Evolutionary conservation across 35 echinoderm and acorn worm species (phyloP).

Genomic region (Lytechinus pictus): DNA sequence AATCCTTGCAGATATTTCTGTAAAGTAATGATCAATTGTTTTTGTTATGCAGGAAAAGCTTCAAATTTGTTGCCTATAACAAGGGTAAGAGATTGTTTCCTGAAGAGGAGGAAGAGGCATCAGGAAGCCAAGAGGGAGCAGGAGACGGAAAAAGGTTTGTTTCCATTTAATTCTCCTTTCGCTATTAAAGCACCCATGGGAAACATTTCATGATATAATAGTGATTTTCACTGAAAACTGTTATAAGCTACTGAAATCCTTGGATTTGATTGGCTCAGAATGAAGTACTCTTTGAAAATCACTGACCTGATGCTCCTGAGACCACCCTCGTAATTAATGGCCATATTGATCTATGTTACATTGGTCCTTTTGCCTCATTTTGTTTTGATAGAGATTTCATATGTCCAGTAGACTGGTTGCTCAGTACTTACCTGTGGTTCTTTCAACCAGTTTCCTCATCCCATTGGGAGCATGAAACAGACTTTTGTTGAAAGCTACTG

Average conservation of each 20-base stretch:
- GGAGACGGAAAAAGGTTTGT: background rate
- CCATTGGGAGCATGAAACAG: too few species aligned
- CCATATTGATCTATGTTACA: background rate
- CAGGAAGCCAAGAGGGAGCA: constrained; percentile 16
- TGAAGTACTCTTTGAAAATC: too few species aligned
- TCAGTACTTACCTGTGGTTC: too few species aligned
- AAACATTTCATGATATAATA: too few species aligned
- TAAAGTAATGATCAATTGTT: background rate
- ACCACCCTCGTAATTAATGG: background rate
- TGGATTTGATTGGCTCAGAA: too few species aligned
- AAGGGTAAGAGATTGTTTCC: constrained; percentile 89
- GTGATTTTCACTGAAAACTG: too few species aligned
- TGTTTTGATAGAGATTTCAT: background rate
- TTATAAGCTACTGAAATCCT: too few species aligned
- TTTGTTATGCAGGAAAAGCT: constrained; percentile 58
- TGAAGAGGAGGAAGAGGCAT: constrained; percentile 54
- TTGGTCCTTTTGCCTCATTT: background rate
- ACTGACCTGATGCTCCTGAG: background rate
- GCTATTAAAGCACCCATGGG: too few species aligned
- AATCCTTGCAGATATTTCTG: background rate
- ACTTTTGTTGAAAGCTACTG: too few species aligned
- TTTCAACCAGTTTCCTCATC: too few species aligned
- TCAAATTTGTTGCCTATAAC: constrained; percentile 95
- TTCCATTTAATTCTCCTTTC: background rate
- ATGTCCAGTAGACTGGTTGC: background rate